Conservation (phyloP, 1,140 invertebrate genomes). For the Musca vetustissima region DNA sequence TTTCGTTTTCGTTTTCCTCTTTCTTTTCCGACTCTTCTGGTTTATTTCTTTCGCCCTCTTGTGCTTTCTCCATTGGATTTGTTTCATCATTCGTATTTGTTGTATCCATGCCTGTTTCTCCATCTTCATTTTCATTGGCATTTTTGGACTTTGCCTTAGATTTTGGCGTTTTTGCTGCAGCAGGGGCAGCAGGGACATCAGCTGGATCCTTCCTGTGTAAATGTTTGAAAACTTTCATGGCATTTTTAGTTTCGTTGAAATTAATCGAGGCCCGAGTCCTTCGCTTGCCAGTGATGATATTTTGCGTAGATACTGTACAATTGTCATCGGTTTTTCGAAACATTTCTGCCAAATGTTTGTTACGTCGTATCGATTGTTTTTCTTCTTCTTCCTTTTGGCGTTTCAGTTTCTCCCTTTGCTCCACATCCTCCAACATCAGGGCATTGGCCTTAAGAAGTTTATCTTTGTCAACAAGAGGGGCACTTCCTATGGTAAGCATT, state of each 20-base stretch:
- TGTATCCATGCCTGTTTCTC: not conserved
- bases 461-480: slow-evolving; percentile 34
- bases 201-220: not conserved
- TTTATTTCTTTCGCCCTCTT: no score
- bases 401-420: slow-evolving; percentile 26
- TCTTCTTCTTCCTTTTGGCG: slow-evolving; percentile 9
- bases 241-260: slow-evolving; percentile 39
- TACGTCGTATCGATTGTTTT: not conserved
- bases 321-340: slow-evolving; percentile 44
- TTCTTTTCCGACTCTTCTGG: no score
- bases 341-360: slow-evolving; percentile 33
- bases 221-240: slow-evolving; percentile 30
- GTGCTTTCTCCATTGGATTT: no score
- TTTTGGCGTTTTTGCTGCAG: not conserved
- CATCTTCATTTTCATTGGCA: not conserved
- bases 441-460: slow-evolving; percentile 28
- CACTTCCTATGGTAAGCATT: slow-evolving; percentile 35
- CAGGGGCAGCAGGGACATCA: not conserved
- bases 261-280: slow-evolving; percentile 32
- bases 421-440: slow-evolving; percentile 34
- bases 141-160: not conserved
- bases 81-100: not conserved
- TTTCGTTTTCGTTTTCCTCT: not conserved
- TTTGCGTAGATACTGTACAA: slow-evolving; percentile 46
- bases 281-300: slow-evolving; percentile 45